Evolutionary conservation across 2,797 vertebrate genomes (phyloP), one percentile per base, ranked within the genome.

Genomic region (Pangasius krempfi): DNA sequence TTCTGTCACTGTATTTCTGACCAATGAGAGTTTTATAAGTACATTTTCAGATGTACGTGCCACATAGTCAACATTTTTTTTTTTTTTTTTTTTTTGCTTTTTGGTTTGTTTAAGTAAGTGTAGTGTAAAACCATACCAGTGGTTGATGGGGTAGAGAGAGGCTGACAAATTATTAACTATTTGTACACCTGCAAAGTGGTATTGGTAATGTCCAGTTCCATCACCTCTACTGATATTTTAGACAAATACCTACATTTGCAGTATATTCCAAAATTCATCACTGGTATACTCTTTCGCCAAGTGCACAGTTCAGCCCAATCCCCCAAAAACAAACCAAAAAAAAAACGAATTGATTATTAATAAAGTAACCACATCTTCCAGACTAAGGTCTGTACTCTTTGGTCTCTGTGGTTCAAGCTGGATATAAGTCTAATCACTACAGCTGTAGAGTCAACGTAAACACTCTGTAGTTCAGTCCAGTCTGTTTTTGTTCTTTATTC

Each of bases 401-500:
- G 25, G 10, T 40, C 18, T 76, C 72, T 47, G 3, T 58, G 5
- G 8, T 66, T 83, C 33, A 27, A 22, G n/a, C 66, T 64, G 47
- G 9, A 75, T 52, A 5, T 18, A 10, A 62, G 40, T 37, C 80
- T 70, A 2, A n/a, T 81, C 37, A 13, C 47, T n/a, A 13, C 22
- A 18, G n/a, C 72, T 68, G 44, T 50, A 33, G 56, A 80, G n/a
- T 40, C 25, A 33, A 44, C 44, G 40, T 37, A 60, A 85, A 62
- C 47, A 9, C 83, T 25, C 22, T 2, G 1, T 9, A 58, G 66
- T 75, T 56, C 27, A 50, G 76, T 16, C 54, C 4, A 10, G 12
- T 58, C 80, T 44, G 20, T 82, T 58, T 90, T 84, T 89, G 58
- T 89, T 89, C 72, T 56, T 78, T 54, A 22, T 89, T 30, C 33